A percentile compares a stretch with the other conserved stretches of the same genome.
Conservation (phyloP, 1,140 invertebrate genomes). For the Platyura marginata region DNA sequence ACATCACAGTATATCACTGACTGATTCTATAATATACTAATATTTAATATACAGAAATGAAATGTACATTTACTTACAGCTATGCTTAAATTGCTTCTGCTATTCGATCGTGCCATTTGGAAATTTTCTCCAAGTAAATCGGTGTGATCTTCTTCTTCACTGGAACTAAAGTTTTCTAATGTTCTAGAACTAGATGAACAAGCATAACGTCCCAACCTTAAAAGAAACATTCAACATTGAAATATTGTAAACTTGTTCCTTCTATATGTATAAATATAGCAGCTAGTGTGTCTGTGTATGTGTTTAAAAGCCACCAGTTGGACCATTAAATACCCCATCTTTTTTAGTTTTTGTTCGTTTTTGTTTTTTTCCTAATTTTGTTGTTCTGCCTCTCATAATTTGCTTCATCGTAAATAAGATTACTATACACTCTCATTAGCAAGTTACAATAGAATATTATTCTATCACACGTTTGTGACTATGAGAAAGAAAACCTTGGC, state of each 20-base stretch:
- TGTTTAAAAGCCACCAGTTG: background rate
- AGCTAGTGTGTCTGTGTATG: background rate
- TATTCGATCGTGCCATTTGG: conserved; percentile 60
- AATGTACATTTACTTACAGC: conserved; percentile 41
- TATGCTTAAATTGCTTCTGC: conserved; percentile 45
- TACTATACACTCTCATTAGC: too few relatives aligned
- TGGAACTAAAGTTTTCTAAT: conserved; percentile 39
- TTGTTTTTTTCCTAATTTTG: too few relatives aligned
- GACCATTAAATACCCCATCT: background rate
- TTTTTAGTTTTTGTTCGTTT: background rate
- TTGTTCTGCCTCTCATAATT: too few relatives aligned
- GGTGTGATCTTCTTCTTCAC: conserved; percentile 47
- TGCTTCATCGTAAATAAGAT: too few relatives aligned
- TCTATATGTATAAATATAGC: background rate
- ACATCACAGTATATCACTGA: conserved; percentile 77
- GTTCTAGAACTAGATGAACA: conserved; percentile 24
- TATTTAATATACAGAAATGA: background rate
- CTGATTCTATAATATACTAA: conserved; percentile 41
- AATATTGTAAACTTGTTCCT: background rate
- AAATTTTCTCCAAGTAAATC: conserved; percentile 46
- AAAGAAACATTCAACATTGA: background rate
- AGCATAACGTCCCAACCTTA: conserved; percentile 21
- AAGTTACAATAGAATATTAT: too few relatives aligned
- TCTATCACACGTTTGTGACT: too few relatives aligned
- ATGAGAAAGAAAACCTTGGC: too few relatives aligned